phyloP scores from a whole-genome alignment of 2,113 vertebrate genomes.

The Varanus salvator region DNA sequence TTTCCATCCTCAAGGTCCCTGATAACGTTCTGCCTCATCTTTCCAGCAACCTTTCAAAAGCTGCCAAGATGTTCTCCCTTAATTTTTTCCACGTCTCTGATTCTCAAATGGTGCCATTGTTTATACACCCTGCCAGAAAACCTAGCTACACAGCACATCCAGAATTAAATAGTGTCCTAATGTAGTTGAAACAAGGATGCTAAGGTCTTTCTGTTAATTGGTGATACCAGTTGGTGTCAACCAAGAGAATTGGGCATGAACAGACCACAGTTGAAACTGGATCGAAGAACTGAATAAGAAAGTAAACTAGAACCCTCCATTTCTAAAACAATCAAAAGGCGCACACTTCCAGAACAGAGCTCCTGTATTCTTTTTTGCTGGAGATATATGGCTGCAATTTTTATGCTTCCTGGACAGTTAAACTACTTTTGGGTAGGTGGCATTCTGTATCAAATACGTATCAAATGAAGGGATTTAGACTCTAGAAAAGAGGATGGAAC shows the following conservation, averaged over 20 bases:
- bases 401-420: background rate
- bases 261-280: background rate
- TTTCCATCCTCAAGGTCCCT: background rate
- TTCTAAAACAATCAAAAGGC: background rate
- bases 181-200: background rate
- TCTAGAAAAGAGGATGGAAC: background rate
- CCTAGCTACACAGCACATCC: background rate
- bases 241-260: background rate
- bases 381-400: background rate
- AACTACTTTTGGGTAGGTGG: no score
- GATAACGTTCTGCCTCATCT: background rate
- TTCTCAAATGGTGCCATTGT: background rate
- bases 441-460: background rate
- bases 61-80: background rate
- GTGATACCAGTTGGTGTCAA: background rate
- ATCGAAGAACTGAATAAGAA: background rate
- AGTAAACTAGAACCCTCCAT: background rate
- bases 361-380: background rate
- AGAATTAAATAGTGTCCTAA: background rate
- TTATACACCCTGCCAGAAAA: background rate
- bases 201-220: background rate
- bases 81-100: background rate
- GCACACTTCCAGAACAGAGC: background rate
- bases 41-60: background rate
- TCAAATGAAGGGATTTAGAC: background rate